These are phyloP conservation scores for Arenicola marina DNA, from an alignment of 2,888 invertebrate species.

Conservation along the genomic window DNA sequence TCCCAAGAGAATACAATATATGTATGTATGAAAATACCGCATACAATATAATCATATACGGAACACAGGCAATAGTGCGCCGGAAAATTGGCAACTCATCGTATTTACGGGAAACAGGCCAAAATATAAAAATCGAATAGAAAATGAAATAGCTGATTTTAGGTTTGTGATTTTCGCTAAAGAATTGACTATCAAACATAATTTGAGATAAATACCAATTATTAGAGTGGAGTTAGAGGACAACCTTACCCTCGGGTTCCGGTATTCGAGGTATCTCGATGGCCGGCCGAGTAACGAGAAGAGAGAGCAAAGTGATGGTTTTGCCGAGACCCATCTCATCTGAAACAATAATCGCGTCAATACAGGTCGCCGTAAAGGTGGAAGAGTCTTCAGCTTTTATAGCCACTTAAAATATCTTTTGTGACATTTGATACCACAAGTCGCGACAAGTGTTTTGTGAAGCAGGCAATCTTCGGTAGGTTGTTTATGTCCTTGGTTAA, in stretches of 20 bases:
- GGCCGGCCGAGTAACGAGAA: conserved; percentile 2
- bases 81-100: neutral
- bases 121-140: neutral
- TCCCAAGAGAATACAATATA: no score
- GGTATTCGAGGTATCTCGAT: conserved; percentile 1
- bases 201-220: neutral
- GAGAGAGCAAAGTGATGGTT: conserved; percentile 15
- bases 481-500: no score
- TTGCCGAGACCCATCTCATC: conserved; percentile 26
- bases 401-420: no score
- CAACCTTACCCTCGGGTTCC: conserved; percentile 1
- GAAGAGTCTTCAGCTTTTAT: no score
- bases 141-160: neutral
- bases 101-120: neutral
- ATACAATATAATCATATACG: no score
- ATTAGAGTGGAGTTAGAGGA: no score
- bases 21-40: no score
- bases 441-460: no score
- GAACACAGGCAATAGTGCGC: no score
- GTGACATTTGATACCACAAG: no score
- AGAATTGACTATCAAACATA: neutral
- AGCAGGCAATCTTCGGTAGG: no score
- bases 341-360: neutral
- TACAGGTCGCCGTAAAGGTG: neutral
- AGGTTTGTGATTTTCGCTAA: neutral